phyloP scores from a whole-genome alignment of 1,140 invertebrate species.

The Periplaneta americana region DNA sequence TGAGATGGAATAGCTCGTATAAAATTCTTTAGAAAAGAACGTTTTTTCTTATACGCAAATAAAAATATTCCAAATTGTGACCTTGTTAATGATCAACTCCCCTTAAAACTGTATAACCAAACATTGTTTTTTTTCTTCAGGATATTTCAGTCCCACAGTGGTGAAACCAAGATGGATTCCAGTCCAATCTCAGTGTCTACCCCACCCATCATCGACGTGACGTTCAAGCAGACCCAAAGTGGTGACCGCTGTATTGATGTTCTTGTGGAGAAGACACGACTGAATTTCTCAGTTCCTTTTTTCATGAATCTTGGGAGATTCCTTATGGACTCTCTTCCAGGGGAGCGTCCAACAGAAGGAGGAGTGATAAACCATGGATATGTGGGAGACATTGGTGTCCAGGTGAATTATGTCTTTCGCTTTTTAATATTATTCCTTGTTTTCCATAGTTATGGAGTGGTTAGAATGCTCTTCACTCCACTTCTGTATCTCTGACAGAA shows the following conservation, averaged over 20 bases:
- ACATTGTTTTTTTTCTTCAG: conserved; percentile 32
- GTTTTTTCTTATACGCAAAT: no score
- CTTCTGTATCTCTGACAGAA: no score
- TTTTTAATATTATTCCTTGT: no score
- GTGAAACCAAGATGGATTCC: conserved; percentile 46
- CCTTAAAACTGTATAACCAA: no score
- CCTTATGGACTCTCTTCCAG: conserved; percentile 59
- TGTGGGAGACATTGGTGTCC: conserved; percentile 43
- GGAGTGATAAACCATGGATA: conserved; percentile 65
- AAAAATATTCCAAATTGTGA: no score
- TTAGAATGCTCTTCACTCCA: no score
- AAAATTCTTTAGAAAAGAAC: no score
- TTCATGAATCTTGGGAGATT: conserved; percentile 59
- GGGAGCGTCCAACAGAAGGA: conserved; percentile 45
- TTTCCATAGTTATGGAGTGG: no score
- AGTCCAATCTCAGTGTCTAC: conserved; percentile 56
- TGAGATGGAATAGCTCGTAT: no score
- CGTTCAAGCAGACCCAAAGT: conserved; percentile 54
- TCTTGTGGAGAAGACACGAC: conserved; percentile 60
- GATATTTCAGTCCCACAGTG: conserved; percentile 61
- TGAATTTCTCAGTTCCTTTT: conserved; percentile 71
- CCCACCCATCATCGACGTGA: conserved; percentile 60
- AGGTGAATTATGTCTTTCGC: conserved; percentile 23
- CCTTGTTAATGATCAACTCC: no score
- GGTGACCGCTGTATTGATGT: conserved; percentile 59